Base-by-base conservation (phyloP, 1,140 invertebrate genomes). In the Bombus pyrosoma region DNA sequence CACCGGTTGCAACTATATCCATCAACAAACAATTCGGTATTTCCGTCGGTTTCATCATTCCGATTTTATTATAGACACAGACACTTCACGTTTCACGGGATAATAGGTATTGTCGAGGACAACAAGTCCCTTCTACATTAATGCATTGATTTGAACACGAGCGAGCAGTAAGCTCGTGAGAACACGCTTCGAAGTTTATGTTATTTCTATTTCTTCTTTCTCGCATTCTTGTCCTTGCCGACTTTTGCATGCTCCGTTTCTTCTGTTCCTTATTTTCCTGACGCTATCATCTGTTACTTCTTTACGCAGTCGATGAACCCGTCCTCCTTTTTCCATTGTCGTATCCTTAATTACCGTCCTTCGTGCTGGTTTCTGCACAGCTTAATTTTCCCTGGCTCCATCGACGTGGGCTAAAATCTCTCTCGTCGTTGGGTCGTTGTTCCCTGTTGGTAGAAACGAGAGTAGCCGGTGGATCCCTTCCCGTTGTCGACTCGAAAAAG, bases 231-330 rank as follows among this genome's bases (percentile, higher is more conserved):
- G 62, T 83, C 68, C 77, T 47, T 62, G n/a, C 37, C 43, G 13
- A 73, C 37, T 41, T n/a, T 39, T 68, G 53, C 64, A 62, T 39
- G 68, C 66, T 77, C 59, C 59, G 82, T 74, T 76, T 88, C 82
- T 73, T 78, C 43, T 13, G 47, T 68, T 81, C 76, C 53, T 84
- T 89, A 59, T 87, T 87, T 84, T 76, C 66, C 82, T 73, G 81
- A 37, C 57, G 81, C 59, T 72, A 53, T 91, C 74, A 73, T 68
- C 75, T 37, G 62, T 86, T 75, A 66, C 79, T 72, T 86, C 71
- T 76, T 87, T 75, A 57, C 68, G 57, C 92, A 93, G 93, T 94
- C 93, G 93, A 91, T 87, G 92, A 94, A 94, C 93, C 85, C 92
- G 81, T 76, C 82, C 88, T 83, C 89, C 79, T 90, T 90, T 83